Evolutionary conservation across 2,888 invertebrate genomes (phyloP), one percentile per base, ranked within the genome.

Genomic region (Glyphotaelius pellucidus): DNA sequence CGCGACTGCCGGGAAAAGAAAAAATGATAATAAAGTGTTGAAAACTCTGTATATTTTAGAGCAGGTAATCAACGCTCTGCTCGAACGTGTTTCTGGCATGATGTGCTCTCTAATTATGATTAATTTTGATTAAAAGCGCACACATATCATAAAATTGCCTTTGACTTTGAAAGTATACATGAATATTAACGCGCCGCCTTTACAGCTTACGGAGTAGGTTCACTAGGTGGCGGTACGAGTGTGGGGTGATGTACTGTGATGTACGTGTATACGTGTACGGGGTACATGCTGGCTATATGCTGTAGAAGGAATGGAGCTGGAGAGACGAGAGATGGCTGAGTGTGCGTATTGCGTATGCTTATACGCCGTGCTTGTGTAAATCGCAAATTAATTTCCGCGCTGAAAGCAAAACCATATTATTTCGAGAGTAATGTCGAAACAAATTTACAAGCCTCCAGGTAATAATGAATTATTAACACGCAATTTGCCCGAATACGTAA

Each of bases 381-480:
- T 92, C 86, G 89, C 85, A 80, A 92, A 92, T 92, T 92, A 92
- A 92, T 92, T 92, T 90, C n/a, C 52, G 85, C 90, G 91, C 90
- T 92, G 92, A 89, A 91, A 90, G 91, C 90, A 90, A 93, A 93
- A 92, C 92, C 93, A 90, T 93, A 93, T 92, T 93, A 93, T 92
- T 93, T 91, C 90, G 90, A 90, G 88, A 91, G 93, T 92, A 91
- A 91, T 91, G 91, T 92, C 87, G 93, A 91, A 93, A 92, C 93
- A 92, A 93, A 92, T 92, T 93, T 93, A 92, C 91, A 90, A 92
- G 93, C 93, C 93, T 92, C 91, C 91, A 92, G 89, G 91, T 91
- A 91, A 91, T 93, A 87, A 93, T 93, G 90, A 93, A 93, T 93
- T 93, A 93, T 93, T 93, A 92, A 93, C 92, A 92, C 90, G 85